Conservation (phyloP, 2,113 vertebrate species). For the Scalopus aquaticus region DNA sequence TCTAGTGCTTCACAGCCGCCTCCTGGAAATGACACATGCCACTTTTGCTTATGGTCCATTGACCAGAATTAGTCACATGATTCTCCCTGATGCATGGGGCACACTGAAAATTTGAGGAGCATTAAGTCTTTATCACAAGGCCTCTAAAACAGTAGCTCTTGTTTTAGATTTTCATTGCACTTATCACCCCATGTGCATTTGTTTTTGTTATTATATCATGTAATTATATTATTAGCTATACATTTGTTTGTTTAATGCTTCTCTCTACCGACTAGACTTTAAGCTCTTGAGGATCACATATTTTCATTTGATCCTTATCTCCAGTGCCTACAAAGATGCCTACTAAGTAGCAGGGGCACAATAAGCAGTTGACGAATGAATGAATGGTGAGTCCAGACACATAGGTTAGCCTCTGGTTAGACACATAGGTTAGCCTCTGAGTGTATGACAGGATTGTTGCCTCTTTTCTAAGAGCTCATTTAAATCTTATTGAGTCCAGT, state of each 20-base stretch:
- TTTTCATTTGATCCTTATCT: slow-evolving; percentile 5
- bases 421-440: background rate
- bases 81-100: background rate
- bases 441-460: no score
- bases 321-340: background rate
- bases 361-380: background rate
- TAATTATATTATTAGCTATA: background rate
- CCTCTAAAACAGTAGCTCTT: background rate
- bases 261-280: background rate
- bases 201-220: background rate
- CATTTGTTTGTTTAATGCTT: background rate
- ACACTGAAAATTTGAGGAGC: background rate
- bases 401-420: background rate
- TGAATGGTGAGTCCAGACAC: background rate
- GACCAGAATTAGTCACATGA: background rate
- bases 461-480: slow-evolving; percentile 48
- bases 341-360: background rate
- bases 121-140: background rate
- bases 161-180: background rate
- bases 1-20: background rate
- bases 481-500: slow-evolving; percentile 48
- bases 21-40: background rate
- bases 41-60: background rate
- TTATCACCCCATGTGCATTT: background rate
- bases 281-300: background rate